phyloP scores from a whole-genome alignment of 2,888 invertebrate species.

The Quadriops clusia region DNA sequence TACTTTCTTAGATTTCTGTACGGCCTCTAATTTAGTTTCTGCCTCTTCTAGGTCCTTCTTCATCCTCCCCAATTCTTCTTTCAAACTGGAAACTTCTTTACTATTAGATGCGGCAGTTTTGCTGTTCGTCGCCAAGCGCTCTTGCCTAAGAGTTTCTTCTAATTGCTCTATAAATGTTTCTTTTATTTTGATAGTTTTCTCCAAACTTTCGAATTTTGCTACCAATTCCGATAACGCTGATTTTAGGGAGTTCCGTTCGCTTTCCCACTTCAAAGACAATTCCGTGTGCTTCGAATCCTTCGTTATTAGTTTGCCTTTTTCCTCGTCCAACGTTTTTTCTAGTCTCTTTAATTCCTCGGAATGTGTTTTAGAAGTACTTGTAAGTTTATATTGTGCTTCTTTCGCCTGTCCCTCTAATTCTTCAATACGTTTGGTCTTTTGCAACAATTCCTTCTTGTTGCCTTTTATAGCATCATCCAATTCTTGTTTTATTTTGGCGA shows the following conservation, averaged over 20 bases:
- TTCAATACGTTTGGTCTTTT: constrained; percentile 47
- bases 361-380: constrained; percentile 6
- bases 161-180: constrained; percentile 49
- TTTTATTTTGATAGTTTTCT: constrained; percentile 34
- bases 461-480: too few relatives aligned
- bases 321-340: constrained; percentile 27
- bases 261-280: constrained; percentile 39
- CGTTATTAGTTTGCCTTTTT: constrained; percentile 25
- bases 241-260: constrained; percentile 44
- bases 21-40: constrained; percentile 30
- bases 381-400: constrained; percentile 40
- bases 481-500: constrained; percentile 49
- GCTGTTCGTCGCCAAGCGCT: constrained; percentile 6
- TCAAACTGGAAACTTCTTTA: constrained; percentile 30
- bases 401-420: constrained; percentile 57
- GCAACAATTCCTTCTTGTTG: constrained; percentile 47
- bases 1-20: constrained; percentile 25
- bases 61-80: constrained; percentile 27
- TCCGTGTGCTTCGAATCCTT: constrained; percentile 39
- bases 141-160: constrained; percentile 22
- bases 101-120: neutral
- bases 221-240: constrained; percentile 48
- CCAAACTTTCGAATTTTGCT: constrained; percentile 37
- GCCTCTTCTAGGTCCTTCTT: constrained; percentile 26
- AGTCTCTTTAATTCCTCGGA: constrained; percentile 6